A percentile compares a stretch with the other conserved stretches of the same genome.
Evolutionary conservation across 2,797 vertebrate species (phyloP).

Genomic region (Valencia hispanica): DNA sequence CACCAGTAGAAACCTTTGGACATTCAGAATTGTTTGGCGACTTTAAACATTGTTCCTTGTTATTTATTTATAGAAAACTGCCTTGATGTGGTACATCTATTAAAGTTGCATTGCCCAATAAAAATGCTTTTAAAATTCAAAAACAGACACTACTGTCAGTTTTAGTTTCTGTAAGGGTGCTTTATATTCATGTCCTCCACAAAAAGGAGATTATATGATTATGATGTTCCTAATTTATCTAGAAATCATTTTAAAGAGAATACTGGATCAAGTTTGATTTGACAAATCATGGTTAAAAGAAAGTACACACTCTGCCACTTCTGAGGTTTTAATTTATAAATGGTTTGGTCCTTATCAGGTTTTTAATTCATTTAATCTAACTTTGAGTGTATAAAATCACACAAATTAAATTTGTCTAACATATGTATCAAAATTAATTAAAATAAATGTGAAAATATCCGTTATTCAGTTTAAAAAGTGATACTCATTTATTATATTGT

Average conservation of each 20-base stretch:
- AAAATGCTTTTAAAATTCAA: not conserved
- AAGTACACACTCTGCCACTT: not conserved
- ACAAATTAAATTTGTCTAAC: not conserved
- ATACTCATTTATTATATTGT: too few relatives aligned
- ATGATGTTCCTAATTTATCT: not conserved
- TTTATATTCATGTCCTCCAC: not conserved
- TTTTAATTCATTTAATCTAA: not conserved
- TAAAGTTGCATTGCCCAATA: not conserved
- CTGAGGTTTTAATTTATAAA: not conserved
- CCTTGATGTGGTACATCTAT: not conserved
- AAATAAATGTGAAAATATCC: not conserved
- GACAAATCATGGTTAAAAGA: not conserved
- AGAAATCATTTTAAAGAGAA: not conserved
- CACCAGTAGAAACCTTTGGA: not conserved
- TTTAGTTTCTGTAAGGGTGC: not conserved
- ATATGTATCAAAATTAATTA: not conserved
- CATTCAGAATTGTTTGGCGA: not conserved
- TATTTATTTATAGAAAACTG: slow-evolving; percentile 7
- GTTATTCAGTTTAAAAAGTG: not conserved
- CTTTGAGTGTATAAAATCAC: not conserved
- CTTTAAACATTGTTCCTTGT: not conserved
- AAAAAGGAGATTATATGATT: not conserved
- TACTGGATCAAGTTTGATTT: not conserved
- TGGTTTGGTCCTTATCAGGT: not conserved
- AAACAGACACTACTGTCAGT: not conserved